Percentiles rank a stretch among this genome's conserved stretches.
phyloP scores from a whole-genome alignment of 2,888 invertebrate species.

The Cancer borealis region DNA sequence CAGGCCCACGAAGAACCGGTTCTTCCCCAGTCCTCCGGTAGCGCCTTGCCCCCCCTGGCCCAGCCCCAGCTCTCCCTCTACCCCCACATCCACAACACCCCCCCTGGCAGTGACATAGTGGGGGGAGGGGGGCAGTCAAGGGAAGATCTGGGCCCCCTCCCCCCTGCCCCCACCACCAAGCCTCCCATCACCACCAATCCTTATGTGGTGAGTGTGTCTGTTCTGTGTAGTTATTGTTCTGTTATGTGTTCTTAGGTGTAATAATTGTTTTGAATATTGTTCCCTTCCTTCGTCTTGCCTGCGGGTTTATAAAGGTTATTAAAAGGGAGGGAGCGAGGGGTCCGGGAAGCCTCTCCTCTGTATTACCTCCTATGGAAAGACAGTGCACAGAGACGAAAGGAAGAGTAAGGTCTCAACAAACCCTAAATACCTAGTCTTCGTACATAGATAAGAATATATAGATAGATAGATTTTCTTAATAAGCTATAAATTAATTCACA shows the following conservation, averaged over 20 bases:
- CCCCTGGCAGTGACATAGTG: constrained; percentile 74
- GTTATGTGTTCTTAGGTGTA: not conserved
- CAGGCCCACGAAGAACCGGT: constrained; percentile 62
- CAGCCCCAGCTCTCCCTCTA: constrained; percentile 74
- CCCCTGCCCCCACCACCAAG: constrained; percentile 70
- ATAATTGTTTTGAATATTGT: not conserved
- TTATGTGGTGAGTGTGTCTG: constrained; percentile 69
- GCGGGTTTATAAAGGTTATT: not conserved
- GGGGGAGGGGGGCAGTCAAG: constrained; percentile 66
- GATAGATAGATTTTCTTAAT: no score
- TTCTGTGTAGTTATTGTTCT: not conserved
- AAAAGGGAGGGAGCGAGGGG: no score
- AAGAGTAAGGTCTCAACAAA: no score
- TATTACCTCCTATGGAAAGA: no score
- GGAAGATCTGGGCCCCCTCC: constrained; percentile 71
- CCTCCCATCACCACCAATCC: constrained; percentile 76
- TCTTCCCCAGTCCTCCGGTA: constrained; percentile 58
- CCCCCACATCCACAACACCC: constrained; percentile 76
- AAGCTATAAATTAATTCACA: not conserved
- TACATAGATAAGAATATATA: no score
- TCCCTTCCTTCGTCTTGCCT: not conserved
- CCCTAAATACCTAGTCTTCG: no score
- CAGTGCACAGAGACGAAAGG: no score
- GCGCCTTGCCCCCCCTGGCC: constrained; percentile 67
- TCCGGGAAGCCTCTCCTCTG: no score